Base-by-base conservation (phyloP, 2,797 vertebrate genomes). In the Cuculus canorus region DNA sequence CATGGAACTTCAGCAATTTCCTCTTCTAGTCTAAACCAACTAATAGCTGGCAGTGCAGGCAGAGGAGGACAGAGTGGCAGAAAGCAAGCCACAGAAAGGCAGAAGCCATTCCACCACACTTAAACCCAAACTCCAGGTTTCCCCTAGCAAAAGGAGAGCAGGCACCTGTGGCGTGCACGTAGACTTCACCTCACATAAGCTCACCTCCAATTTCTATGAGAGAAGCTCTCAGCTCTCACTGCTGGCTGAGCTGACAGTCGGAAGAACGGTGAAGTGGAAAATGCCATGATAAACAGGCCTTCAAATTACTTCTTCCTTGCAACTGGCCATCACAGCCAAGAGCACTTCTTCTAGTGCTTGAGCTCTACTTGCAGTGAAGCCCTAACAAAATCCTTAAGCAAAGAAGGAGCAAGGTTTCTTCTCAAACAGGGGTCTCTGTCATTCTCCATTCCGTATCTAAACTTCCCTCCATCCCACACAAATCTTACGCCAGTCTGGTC, bases 161-260 rank as follows among this genome's bases (percentile, higher is more conserved):
- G 33, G 41, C 18, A 84, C 17, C n/a, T 66, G 43, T 24, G 52
- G 23, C 0, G 0, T 27, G 16, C 57, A 50, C 0, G 0, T 2
- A 68, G 27, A n/a, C n/a, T 61, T 32, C 11, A 39, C 54, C 72
- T 77, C 0, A 0, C 76, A 77, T 9, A 47, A 91, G n/a, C 45
- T 82, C 65, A 66, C 52, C 81, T 90, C 50, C 5, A 6, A 24
- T 30, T 82, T 66, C 59, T 27, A 32, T 2, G 2, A 70, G 39
- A 1, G 5, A 73, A 82, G 63, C 39, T 82, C 78, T 82, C 25
- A 1, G 59, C 53, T 75, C 41, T 64, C 3, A 0, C 63, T 71
- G 48, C 35, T 17, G 6, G 35, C 50, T 52, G 61, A 78, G 69
- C 39, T 71, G 54, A 66, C 64, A 83, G 68, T 21, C 3, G 0